Evolutionary conservation across 2,888 invertebrate genomes (phyloP).

Genomic region (Portevinia maculata): DNA sequence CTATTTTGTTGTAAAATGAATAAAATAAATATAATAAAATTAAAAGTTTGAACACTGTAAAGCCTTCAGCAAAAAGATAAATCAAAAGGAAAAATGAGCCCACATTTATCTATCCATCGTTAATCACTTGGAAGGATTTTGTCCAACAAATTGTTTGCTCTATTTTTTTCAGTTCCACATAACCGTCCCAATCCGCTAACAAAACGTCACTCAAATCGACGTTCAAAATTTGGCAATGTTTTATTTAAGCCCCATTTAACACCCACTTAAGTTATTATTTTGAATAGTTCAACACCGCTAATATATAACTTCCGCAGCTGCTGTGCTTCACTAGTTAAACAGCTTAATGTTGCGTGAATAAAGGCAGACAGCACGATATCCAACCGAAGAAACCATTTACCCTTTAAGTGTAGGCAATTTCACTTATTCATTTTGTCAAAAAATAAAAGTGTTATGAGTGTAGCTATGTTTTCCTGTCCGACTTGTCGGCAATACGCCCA

Average conservation of each 20-base stretch:
- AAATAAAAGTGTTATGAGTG: constrained; percentile 18
- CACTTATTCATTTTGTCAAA: too few species aligned
- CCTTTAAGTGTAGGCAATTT: constrained; percentile 44
- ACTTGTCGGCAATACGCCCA: neutral
- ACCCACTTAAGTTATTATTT: constrained; percentile 23
- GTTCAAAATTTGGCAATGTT: neutral
- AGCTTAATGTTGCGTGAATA: constrained; percentile 46
- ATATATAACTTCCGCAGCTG: neutral
- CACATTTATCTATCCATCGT: too few species aligned
- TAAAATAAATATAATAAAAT: too few species aligned
- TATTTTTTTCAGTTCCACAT: too few species aligned
- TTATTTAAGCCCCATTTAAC: constrained; percentile 7
- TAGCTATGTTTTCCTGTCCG: constrained; percentile 4
- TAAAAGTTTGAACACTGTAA: too few species aligned
- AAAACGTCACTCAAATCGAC: neutral
- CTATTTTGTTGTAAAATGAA: too few species aligned
- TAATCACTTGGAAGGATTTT: too few species aligned
- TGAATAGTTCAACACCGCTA: constrained; percentile 7
- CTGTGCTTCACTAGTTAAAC: neutral
- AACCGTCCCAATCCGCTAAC: too few species aligned
- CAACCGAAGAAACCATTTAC: constrained; percentile 24
- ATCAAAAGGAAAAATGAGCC: too few species aligned
- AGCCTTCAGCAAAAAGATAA: too few species aligned
- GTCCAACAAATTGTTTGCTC: too few species aligned
- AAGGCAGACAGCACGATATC: constrained; percentile 24